Evolutionary conservation across 2,797 vertebrate genomes (phyloP).

Genomic region (Protosalanx chinensis): DNA sequence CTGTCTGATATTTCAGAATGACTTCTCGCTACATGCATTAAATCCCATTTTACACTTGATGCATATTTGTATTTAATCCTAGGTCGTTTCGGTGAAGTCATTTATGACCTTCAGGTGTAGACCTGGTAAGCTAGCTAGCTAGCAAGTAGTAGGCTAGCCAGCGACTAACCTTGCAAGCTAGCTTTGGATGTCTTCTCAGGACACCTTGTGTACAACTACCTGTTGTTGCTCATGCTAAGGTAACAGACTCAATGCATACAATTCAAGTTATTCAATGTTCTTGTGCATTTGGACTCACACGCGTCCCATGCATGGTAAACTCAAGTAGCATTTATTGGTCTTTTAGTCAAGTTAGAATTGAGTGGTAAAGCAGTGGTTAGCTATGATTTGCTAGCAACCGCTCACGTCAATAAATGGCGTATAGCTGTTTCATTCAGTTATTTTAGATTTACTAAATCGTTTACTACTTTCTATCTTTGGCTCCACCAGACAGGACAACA

Average conservation of each 20-base stretch:
- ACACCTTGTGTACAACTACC: no score
- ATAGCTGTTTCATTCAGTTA: background rate
- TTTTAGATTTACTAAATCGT: background rate
- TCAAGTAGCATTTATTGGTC: no score
- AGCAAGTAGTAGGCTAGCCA: constrained; percentile 8
- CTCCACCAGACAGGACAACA: background rate
- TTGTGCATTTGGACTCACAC: no score
- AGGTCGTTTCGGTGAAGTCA: background rate
- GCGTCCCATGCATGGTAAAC: no score
- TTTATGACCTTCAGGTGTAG: constrained; percentile 66
- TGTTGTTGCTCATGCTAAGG: no score
- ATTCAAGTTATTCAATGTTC: no score
- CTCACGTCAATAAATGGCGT: background rate
- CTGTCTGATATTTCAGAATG: background rate
- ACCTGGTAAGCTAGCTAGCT: constrained; percentile 43
- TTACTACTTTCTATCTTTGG: background rate
- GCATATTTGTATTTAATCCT: background rate
- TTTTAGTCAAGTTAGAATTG: no score
- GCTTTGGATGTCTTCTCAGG: background rate
- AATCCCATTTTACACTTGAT: background rate
- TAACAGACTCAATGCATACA: no score
- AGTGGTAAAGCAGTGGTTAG: no score
- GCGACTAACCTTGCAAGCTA: background rate
- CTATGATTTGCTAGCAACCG: no score
- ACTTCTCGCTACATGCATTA: background rate